A percentile compares a stretch with the other conserved stretches of the same genome.
Evolutionary conservation across 2,113 vertebrate genomes (phyloP).

Genomic region (Hippolais icterina): DNA sequence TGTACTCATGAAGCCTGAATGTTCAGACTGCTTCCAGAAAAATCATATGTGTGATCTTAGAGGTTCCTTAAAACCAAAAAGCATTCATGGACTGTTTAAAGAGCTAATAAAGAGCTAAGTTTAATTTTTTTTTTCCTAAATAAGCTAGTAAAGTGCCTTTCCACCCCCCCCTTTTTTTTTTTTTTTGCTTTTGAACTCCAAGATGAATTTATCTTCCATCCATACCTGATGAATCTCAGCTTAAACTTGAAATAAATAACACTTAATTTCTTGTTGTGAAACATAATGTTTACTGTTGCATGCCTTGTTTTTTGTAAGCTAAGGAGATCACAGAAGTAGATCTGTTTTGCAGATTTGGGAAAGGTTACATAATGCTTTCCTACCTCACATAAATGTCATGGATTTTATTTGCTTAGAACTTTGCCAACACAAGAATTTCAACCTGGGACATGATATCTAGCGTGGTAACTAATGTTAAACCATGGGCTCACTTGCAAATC

Average conservation of each 20-base stretch:
- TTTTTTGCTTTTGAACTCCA: background rate
- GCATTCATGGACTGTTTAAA: background rate
- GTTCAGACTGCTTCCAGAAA: background rate
- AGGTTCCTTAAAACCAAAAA: background rate
- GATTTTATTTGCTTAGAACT: background rate
- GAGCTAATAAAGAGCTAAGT: background rate
- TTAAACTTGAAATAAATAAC: background rate
- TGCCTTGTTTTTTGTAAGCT: background rate
- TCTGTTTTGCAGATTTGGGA: background rate
- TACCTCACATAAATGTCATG: background rate
- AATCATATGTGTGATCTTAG: background rate
- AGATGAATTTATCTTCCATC: background rate
- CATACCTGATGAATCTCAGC: background rate
- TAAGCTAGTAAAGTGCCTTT: background rate
- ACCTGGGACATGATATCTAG: background rate
- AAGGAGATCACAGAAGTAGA: background rate
- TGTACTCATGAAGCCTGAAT: background rate
- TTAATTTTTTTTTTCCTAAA: background rate
- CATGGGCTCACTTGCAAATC: background rate
- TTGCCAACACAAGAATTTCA: background rate
- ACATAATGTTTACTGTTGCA: background rate
- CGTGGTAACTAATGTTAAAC: background rate
- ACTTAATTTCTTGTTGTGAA: background rate
- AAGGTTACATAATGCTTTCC: background rate
- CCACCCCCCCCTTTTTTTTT: fast-evolving